Conservation (phyloP, 2,888 invertebrate genomes). For the Metallyticus violacea region DNA sequence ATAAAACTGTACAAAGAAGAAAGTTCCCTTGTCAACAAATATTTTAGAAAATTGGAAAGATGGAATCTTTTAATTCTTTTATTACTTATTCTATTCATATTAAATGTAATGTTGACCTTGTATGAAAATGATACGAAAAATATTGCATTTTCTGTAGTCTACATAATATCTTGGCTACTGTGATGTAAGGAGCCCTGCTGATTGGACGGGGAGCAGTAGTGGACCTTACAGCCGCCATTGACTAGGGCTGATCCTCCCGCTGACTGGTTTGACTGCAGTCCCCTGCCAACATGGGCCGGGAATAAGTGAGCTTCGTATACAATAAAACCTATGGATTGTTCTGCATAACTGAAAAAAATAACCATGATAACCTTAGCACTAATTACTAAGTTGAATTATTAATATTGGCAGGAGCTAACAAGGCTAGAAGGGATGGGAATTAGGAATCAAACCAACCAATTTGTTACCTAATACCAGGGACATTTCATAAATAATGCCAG, state of each 20-base stretch:
- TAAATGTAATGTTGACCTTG: neutral
- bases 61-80: too few relatives aligned
- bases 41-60: neutral
- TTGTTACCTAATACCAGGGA: too few relatives aligned
- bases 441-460: too few relatives aligned
- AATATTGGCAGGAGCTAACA: too few relatives aligned
- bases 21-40: neutral
- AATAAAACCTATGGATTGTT: slow-evolving; percentile 35
- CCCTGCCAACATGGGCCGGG: slow-evolving; percentile 28
- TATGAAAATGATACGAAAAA: slow-evolving; percentile 10
- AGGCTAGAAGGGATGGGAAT: too few relatives aligned
- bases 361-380: too few relatives aligned
- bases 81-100: too few relatives aligned
- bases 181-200: neutral
- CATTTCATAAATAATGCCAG: too few relatives aligned
- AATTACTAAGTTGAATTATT: too few relatives aligned
- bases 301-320: slow-evolving; percentile 34
- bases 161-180: neutral
- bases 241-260: slow-evolving; percentile 19
- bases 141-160: slow-evolving; percentile 11
- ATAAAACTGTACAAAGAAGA: neutral
- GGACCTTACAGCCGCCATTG: slow-evolving; percentile 10
- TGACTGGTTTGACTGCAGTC: slow-evolving; percentile 25
- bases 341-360: neutral
- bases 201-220: neutral